phyloP scores from a whole-genome alignment of 2,888 invertebrate genomes.

The Troglohyphantes excavatus region DNA sequence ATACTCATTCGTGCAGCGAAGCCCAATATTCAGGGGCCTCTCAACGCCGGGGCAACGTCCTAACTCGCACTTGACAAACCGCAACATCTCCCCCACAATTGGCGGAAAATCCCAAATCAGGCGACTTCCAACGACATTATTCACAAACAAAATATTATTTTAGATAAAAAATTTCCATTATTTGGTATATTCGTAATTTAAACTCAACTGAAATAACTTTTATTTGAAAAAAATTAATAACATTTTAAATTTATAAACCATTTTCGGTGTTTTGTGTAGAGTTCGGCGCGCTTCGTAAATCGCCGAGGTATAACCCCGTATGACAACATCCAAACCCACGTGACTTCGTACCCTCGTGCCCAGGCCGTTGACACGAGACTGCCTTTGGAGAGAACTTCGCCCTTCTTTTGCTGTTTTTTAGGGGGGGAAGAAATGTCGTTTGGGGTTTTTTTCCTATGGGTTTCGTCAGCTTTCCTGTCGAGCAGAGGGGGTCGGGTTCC shows the following conservation, averaged over 20 bases:
- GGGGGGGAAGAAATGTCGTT: not conserved
- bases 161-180: too few relatives aligned
- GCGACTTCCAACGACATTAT: too few relatives aligned
- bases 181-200: too few relatives aligned
- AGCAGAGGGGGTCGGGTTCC: not conserved
- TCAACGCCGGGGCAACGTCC: constrained; percentile 52
- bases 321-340: constrained; percentile 38
- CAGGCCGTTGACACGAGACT: constrained; percentile 68
- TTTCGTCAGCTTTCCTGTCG: constrained; percentile 21
- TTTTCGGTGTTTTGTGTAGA: too few relatives aligned
- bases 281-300: too few relatives aligned
- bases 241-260: too few relatives aligned
- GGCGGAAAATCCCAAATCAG: too few relatives aligned
- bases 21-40: constrained; percentile 51
- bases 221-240: too few relatives aligned
- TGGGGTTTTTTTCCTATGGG: not conserved
- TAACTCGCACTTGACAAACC: constrained; percentile 67
- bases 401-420: not conserved
- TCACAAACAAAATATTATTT: too few relatives aligned
- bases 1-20: constrained; percentile 53
- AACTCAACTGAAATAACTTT: too few relatives aligned
- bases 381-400: constrained; percentile 37
- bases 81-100: not conserved
- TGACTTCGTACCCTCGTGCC: constrained; percentile 76
- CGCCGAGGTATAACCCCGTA: too few relatives aligned